A percentile compares a stretch with the other conserved stretches of the same genome.
Conservation (phyloP, 2,113 vertebrate genomes). For the Takifugu bimaculatus region DNA sequence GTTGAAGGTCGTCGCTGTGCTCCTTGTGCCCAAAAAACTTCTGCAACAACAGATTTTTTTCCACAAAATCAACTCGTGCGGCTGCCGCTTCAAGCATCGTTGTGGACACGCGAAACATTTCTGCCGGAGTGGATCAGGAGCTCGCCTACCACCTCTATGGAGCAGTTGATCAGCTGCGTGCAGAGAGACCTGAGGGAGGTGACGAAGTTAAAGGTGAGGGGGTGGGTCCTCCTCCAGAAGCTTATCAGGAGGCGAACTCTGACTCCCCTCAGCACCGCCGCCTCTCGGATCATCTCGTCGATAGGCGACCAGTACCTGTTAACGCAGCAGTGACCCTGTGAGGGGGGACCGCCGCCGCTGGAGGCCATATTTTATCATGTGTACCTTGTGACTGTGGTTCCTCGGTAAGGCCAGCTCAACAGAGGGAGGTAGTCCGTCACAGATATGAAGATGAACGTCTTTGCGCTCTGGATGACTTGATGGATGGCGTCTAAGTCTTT, state of each 20-base stretch:
- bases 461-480: conserved; percentile 65
- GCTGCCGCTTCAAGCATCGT: no score
- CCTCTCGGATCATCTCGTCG: conserved; percentile 67
- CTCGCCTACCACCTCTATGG: conserved; percentile 61
- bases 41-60: conserved; percentile 22
- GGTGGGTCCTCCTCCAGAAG: conserved; percentile 67
- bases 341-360: background rate
- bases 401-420: conserved; percentile 51
- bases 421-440: conserved; percentile 72
- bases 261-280: conserved; percentile 59
- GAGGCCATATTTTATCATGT: background rate
- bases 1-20: conserved; percentile 44
- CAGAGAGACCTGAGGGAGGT: conserved; percentile 65
- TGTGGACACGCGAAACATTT: background rate
- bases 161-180: conserved; percentile 60
- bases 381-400: conserved; percentile 58
- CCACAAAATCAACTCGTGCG: background rate
- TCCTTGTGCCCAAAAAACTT: conserved; percentile 60
- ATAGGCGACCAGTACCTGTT: conserved; percentile 64
- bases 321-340: background rate
- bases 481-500: conserved; percentile 64
- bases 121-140: background rate
- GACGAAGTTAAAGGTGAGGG: conserved; percentile 69
- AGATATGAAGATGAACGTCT: conserved; percentile 63
- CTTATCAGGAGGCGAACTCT: conserved; percentile 64